Evolutionary conservation across 2,888 invertebrate genomes (phyloP).

Genomic region (Chrysomela aeneicollis): DNA sequence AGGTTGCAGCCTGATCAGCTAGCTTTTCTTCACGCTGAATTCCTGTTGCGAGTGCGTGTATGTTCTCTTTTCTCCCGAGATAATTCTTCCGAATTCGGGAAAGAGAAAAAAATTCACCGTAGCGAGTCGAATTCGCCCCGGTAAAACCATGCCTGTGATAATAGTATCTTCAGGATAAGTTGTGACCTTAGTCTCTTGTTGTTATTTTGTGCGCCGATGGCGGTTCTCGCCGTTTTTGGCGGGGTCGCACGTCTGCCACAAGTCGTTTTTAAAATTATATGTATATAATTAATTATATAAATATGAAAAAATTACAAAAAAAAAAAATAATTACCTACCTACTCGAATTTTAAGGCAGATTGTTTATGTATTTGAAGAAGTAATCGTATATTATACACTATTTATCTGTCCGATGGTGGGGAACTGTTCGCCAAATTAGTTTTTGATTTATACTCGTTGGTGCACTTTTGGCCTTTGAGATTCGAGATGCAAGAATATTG

Average conservation of each 20-base stretch:
- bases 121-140: constrained; percentile 42
- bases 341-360: constrained; percentile 61
- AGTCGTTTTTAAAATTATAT: constrained; percentile 63
- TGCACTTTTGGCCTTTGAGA: constrained; percentile 4
- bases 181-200: constrained; percentile 72
- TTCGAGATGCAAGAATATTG: not conserved
- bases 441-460: constrained; percentile 18
- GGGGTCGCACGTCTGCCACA: constrained; percentile 50
- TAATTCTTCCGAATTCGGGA: constrained; percentile 30
- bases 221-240: constrained; percentile 48
- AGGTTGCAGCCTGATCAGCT: constrained; percentile 55
- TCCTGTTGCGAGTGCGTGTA: constrained; percentile 50
- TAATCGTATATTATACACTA: constrained; percentile 60
- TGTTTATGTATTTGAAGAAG: constrained; percentile 60
- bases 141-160: constrained; percentile 72
- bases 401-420: constrained; percentile 42
- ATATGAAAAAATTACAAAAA: constrained; percentile 42
- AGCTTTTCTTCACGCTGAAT: constrained; percentile 52
- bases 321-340: constrained; percentile 54
- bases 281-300: constrained; percentile 55
- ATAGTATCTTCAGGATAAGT: constrained; percentile 75
- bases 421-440: constrained; percentile 40
- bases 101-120: constrained; percentile 31
- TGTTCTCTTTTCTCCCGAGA: constrained; percentile 6
- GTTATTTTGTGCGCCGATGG: constrained; percentile 59